Evolutionary conservation across 2,888 invertebrate species (phyloP).

Genomic region (Drosophila putrida): DNA sequence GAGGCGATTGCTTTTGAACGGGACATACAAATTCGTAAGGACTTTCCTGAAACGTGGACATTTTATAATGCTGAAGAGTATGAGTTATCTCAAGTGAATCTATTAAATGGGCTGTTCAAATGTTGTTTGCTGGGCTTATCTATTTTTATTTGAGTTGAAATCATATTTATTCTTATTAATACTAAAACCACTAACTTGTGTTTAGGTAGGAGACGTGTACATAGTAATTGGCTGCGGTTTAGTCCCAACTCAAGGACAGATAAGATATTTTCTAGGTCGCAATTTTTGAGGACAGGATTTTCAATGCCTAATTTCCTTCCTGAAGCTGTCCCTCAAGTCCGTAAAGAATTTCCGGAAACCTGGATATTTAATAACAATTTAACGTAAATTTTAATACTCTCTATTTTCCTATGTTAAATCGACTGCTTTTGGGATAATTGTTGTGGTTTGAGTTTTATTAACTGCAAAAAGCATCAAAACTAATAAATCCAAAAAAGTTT

Average conservation of each 20-base stretch:
- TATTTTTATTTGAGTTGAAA: not conserved
- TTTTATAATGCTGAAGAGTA: slow-evolving; percentile 27
- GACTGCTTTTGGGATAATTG: not conserved
- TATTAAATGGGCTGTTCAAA: not conserved
- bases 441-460: not conserved
- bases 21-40: slow-evolving; percentile 43
- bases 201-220: slow-evolving; percentile 1
- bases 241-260: not conserved
- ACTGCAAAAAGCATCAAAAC: not conserved
- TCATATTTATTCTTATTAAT: slow-evolving; percentile 2
- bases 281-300: too few relatives aligned
- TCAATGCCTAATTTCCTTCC: not conserved
- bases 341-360: slow-evolving; percentile 89
- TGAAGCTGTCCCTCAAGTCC: slow-evolving; percentile 77
- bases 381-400: slow-evolving; percentile 28
- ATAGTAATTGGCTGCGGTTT: not conserved
- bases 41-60: slow-evolving; percentile 46
- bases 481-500: not conserved
- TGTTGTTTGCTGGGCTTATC: not conserved
- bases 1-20: not conserved
- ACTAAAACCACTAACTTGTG: slow-evolving; percentile 26
- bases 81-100: slow-evolving; percentile 1
- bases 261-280: too few relatives aligned
- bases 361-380: slow-evolving; percentile 87
- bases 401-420: not conserved